phyloP scores from a whole-genome alignment of 2,797 vertebrate species.

The Sebastiscus albofasciatus region DNA sequence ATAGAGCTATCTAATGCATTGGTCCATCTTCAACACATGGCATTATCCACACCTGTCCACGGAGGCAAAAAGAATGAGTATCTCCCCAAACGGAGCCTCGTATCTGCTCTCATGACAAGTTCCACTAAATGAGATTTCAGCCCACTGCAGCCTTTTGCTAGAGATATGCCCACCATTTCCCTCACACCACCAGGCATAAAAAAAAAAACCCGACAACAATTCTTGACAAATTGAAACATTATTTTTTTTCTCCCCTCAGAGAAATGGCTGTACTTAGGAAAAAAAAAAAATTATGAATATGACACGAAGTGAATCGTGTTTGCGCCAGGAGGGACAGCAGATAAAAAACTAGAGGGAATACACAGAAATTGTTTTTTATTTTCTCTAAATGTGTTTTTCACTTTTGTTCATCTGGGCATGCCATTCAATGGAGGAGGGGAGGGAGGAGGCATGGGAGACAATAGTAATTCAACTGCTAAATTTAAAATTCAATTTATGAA shows the following conservation, averaged over 20 bases:
- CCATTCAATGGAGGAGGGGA: constrained; percentile 55
- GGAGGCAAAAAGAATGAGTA: constrained; percentile 18
- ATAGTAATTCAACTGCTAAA: constrained; percentile 82
- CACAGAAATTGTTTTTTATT: constrained; percentile 69
- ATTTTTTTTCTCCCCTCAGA: constrained; percentile 59
- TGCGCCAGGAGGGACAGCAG: constrained; percentile 70
- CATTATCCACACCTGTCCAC: constrained; percentile 60
- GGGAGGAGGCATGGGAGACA: constrained; percentile 63
- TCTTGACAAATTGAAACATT: constrained; percentile 76
- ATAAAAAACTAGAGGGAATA: constrained; percentile 64
- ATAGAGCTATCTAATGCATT: constrained; percentile 40
- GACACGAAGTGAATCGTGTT: constrained; percentile 69
- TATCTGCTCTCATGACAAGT: constrained; percentile 73
- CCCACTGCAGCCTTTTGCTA: constrained; percentile 61
- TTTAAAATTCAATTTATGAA: constrained; percentile 86
- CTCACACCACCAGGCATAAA: constrained; percentile 54
- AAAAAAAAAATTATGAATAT: constrained; percentile 67
- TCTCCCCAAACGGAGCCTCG: constrained; percentile 60
- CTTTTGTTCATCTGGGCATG: constrained; percentile 76
- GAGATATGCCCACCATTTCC: constrained; percentile 61
- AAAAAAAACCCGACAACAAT: constrained; percentile 51
- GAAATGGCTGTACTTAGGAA: constrained; percentile 71
- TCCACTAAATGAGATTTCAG: constrained; percentile 74
- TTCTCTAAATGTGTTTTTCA: constrained; percentile 74
- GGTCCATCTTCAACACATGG: constrained; percentile 36